Percentiles rank a stretch among this genome's conserved stretches.
These are phyloP conservation scores for Girardia tigrina DNA, from an alignment of 2,888 invertebrate species.

Conservation along the genomic window DNA sequence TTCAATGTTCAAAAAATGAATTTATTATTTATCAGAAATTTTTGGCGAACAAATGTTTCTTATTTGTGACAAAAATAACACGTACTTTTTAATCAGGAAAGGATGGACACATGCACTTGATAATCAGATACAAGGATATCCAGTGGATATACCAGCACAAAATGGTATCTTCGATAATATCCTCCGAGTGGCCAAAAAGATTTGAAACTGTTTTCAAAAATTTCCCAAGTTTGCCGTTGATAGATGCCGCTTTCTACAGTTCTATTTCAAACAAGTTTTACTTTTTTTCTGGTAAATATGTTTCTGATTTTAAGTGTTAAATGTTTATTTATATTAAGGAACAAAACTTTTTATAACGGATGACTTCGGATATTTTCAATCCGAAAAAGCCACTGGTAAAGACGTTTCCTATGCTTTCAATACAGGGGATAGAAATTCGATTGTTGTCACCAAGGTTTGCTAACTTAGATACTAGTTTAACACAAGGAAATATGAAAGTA, in stretches of 20 bases:
- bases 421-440: background rate
- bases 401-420: background rate
- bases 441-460: background rate
- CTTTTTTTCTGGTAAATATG: background rate
- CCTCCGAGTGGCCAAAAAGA: background rate
- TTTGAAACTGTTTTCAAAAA: background rate
- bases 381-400: background rate
- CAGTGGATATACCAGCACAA: background rate
- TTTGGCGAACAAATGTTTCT: too few relatives aligned
- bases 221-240: background rate
- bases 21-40: too few relatives aligned
- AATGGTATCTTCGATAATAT: background rate
- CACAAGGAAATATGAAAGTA: too few relatives aligned
- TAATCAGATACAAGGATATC: background rate
- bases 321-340: background rate
- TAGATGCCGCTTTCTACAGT: background rate
- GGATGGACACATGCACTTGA: background rate
- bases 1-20: too few relatives aligned
- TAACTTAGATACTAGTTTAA: too few relatives aligned
- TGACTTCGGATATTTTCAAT: background rate
- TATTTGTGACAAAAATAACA: too few relatives aligned
- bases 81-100: background rate
- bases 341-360: background rate
- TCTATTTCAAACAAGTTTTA: background rate
- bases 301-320: background rate